Evolutionary conservation across 2,113 vertebrate genomes (phyloP).

Genomic region (Plectropomus leopardus): DNA sequence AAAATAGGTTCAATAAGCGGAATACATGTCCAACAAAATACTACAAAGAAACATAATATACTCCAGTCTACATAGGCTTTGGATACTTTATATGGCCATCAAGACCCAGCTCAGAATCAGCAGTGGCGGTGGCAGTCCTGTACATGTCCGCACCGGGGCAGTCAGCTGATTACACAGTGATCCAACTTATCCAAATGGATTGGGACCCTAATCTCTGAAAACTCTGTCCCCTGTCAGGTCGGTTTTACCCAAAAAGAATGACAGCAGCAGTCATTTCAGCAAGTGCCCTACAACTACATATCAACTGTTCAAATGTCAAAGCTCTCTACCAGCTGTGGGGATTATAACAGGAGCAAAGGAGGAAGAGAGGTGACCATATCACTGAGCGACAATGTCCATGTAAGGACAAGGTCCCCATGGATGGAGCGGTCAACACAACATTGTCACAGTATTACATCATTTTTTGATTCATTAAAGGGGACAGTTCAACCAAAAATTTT

Average conservation of each 20-base stretch:
- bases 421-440: background rate
- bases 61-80: background rate
- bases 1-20: background rate
- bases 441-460: background rate
- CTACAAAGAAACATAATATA: too few species aligned
- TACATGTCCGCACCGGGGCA: background rate
- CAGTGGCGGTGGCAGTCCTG: background rate
- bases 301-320: background rate
- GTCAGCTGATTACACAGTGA: background rate
- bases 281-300: background rate
- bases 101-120: background rate
- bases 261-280: background rate
- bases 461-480: too few species aligned
- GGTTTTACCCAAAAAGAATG: background rate
- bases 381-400: background rate
- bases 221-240: background rate
- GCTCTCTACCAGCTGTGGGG: background rate
- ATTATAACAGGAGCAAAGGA: background rate
- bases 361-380: background rate
- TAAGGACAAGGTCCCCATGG: background rate
- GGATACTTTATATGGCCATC: background rate
- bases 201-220: background rate
- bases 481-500: too few species aligned
- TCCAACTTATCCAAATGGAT: background rate
- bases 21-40: background rate